phyloP scores from a whole-genome alignment of 2,113 vertebrate species.

The Elgaria multicarinata region DNA sequence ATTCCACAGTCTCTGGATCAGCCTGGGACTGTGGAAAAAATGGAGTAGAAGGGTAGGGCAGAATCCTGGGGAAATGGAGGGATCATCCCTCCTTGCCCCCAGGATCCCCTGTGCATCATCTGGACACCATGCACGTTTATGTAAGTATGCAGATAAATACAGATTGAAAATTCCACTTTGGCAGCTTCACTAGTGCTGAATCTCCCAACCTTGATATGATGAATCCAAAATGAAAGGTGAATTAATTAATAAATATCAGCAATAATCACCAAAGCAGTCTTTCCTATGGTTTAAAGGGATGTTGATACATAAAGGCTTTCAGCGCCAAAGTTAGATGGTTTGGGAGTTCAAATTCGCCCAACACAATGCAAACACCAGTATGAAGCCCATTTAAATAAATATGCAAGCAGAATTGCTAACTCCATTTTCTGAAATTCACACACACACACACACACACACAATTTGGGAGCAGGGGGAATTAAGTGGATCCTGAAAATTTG shows the following conservation, averaged over 20 bases:
- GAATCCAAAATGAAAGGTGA: conserved; percentile 5
- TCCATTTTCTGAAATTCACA: neutral
- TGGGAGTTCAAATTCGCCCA: neutral
- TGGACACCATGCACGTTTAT: no score
- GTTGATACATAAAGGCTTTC: rapidly evolving
- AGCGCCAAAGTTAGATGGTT: neutral
- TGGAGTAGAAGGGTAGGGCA: no score
- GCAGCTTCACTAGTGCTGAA: conserved; percentile 12
- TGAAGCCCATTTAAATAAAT: neutral
- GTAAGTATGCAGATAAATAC: no score
- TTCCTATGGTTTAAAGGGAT: neutral
- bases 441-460: neutral
- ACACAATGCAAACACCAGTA: neutral
- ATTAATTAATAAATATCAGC: conserved; percentile 36
- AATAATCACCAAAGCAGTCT: conserved; percentile 12
- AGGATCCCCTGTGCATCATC: no score
- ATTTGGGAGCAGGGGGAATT: no score
- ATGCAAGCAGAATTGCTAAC: neutral
- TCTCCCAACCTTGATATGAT: neutral
- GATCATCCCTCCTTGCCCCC: no score
- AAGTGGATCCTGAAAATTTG: neutral
- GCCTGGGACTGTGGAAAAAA: no score
- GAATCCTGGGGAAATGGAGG: no score
- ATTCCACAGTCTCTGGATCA: no score
- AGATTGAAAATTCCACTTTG: neutral